These are phyloP conservation scores for Enteromius argenteus DNA, from an alignment of 2,797 vertebrate species.

Conservation along the genomic window DNA sequence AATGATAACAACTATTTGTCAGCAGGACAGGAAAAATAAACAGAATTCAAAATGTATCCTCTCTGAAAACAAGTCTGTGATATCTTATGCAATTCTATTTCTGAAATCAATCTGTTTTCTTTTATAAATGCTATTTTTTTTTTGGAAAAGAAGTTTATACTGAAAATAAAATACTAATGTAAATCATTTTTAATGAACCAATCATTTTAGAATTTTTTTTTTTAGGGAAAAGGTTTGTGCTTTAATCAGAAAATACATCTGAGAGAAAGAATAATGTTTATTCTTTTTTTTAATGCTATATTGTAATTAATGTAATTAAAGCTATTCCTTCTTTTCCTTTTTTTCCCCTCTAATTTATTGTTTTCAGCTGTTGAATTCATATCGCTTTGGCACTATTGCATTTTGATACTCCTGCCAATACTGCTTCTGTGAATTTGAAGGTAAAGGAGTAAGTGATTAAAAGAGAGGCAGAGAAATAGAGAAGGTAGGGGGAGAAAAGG, in stretches of 20 bases:
- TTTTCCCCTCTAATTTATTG: neutral
- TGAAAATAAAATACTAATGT: neutral
- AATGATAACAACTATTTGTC: neutral
- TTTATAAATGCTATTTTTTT: neutral
- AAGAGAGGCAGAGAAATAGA: constrained; percentile 7
- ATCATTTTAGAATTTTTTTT: neutral
- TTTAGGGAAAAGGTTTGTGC: neutral
- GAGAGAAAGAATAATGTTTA: neutral
- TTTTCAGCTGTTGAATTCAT: constrained; percentile 17
- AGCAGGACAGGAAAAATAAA: neutral
- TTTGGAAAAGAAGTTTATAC: neutral
- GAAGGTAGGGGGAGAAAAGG: neutral
- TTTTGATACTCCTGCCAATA: neutral
- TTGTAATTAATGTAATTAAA: neutral
- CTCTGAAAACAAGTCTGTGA: neutral
- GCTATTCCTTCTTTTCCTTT: neutral
- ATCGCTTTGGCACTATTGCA: neutral
- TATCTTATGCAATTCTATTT: neutral
- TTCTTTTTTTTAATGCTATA: neutral
- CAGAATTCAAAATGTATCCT: neutral
- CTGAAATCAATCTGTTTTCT: neutral
- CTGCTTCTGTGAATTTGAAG: neutral
- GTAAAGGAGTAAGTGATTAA: constrained; percentile 12
- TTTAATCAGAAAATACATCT: neutral
- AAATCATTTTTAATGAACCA: neutral